A percentile compares a stretch with the other conserved stretches of the same genome.
Conservation (phyloP, 2,113 vertebrate species). For the Jacana jacana region DNA sequence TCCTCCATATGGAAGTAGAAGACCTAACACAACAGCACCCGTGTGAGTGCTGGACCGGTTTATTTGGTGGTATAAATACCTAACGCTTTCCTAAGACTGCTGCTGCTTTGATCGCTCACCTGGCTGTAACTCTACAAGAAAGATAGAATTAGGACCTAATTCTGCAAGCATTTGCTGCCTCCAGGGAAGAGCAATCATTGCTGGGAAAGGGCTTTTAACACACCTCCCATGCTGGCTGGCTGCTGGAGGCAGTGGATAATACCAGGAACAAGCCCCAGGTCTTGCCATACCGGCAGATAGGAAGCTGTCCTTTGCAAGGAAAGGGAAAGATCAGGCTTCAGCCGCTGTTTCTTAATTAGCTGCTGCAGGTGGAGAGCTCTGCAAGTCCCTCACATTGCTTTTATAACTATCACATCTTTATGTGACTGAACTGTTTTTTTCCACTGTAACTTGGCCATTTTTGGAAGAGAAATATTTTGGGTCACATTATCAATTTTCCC, state of each 20-base stretch:
- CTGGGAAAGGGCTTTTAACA: background rate
- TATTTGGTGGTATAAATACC: background rate
- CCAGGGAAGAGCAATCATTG: background rate
- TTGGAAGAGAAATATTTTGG: slow-evolving; percentile 58
- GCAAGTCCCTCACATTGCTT: slow-evolving; percentile 41
- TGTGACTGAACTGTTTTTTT: slow-evolving; percentile 43
- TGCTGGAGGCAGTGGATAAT: background rate
- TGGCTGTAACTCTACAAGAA: background rate
- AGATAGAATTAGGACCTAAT: background rate
- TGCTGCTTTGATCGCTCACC: background rate
- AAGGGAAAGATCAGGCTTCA: background rate
- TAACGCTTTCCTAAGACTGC: background rate
- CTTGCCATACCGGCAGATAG: background rate
- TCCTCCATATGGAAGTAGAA: background rate
- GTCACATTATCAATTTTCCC: slow-evolving; percentile 67
- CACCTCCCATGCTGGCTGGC: background rate
- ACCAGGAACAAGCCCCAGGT: background rate
- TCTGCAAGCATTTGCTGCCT: background rate
- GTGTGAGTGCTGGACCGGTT: background rate
- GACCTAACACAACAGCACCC: background rate
- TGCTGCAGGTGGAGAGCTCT: slow-evolving; percentile 54
- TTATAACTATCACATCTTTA: slow-evolving; percentile 62
- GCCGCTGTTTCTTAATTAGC: slow-evolving; percentile 47
- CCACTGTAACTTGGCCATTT: slow-evolving; percentile 60
- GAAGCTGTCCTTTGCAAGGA: background rate